Percentiles rank a stretch among this genome's conserved stretches.
These are phyloP conservation scores for Phyto melanocephala DNA, from an alignment of 2,888 invertebrate species.

Conservation along the genomic window DNA sequence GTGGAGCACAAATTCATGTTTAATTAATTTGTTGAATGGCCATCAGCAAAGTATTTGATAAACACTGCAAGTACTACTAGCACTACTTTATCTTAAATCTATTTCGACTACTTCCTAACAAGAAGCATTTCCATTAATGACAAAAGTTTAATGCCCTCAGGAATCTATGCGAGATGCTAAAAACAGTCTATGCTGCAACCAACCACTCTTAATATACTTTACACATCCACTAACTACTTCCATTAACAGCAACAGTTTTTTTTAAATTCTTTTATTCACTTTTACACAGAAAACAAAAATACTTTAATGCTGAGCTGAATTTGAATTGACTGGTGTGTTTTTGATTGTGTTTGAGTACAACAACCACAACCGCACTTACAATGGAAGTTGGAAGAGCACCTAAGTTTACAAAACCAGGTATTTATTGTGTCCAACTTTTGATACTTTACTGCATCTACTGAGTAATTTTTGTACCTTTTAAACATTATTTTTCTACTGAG, in stretches of 20 bases:
- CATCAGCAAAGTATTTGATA: constrained; percentile 27
- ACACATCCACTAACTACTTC: constrained; percentile 12
- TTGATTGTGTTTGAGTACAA: neutral
- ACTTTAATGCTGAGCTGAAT: constrained; percentile 22
- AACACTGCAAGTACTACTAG: neutral
- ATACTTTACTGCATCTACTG: neutral
- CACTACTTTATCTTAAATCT: neutral
- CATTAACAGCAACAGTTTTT: constrained; percentile 40
- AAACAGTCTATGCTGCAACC: constrained; percentile 14
- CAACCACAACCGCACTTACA: constrained; percentile 11
- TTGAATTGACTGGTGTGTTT: constrained; percentile 7
- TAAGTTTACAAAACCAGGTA: neutral
- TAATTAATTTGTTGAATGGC: constrained; percentile 63
- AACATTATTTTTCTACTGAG: constrained; percentile 6
- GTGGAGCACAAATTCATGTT: constrained; percentile 31
- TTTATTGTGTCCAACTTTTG: constrained; percentile 5
- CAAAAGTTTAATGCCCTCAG: constrained; percentile 61
- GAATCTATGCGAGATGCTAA: constrained; percentile 29
- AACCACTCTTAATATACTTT: constrained; percentile 1
- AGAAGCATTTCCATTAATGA: constrained; percentile 49
- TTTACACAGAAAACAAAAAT: neutral
- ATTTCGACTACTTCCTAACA: constrained; percentile 1
- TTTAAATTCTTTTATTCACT: neutral
- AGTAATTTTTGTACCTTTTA: constrained; percentile 42
- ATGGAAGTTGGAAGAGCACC: neutral